phyloP scores from a whole-genome alignment of 2,888 invertebrate genomes.

The Drosophila conformis region DNA sequence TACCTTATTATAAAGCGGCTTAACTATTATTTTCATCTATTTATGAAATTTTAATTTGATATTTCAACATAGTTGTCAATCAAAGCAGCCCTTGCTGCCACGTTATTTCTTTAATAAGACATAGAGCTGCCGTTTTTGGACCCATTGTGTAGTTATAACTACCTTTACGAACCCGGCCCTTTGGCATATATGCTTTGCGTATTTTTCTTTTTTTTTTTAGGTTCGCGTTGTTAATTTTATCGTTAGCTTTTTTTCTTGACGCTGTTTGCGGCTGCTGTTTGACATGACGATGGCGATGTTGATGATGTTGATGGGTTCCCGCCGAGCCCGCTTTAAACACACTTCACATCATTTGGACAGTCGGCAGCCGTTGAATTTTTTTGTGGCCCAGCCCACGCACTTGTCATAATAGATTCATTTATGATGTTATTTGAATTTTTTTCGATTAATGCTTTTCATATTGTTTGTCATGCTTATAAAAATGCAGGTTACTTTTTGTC shows the following conservation, averaged over 20 bases:
- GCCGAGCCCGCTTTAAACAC: slow-evolving; percentile 41
- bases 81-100: slow-evolving; percentile 44
- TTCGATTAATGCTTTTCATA: slow-evolving; percentile 2
- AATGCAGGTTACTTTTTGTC: slow-evolving; percentile 58
- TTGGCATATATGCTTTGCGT: slow-evolving; percentile 50
- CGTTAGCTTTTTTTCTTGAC: slow-evolving; percentile 39
- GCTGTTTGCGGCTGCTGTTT: slow-evolving; percentile 66
- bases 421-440: slow-evolving; percentile 58
- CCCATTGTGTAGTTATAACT: slow-evolving; percentile 45
- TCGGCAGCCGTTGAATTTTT: slow-evolving; percentile 10
- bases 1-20: slow-evolving; percentile 76
- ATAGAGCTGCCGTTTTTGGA: slow-evolving; percentile 40
- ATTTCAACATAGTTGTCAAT: slow-evolving; percentile 82
- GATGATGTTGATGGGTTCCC: slow-evolving; percentile 49
- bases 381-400: slow-evolving; percentile 64
- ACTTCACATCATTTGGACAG: slow-evolving; percentile 59
- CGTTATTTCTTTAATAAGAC: slow-evolving; percentile 56
- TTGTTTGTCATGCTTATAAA: slow-evolving; percentile 2
- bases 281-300: slow-evolving; percentile 57
- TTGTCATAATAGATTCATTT: slow-evolving; percentile 78
- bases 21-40: slow-evolving; percentile 67
- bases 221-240: slow-evolving; percentile 56
- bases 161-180: slow-evolving; percentile 40
- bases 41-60: slow-evolving; percentile 78
- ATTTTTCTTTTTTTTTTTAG: slow-evolving; percentile 39